Conservation (phyloP, 2,113 vertebrate species). For the Petaurus breviceps region DNA sequence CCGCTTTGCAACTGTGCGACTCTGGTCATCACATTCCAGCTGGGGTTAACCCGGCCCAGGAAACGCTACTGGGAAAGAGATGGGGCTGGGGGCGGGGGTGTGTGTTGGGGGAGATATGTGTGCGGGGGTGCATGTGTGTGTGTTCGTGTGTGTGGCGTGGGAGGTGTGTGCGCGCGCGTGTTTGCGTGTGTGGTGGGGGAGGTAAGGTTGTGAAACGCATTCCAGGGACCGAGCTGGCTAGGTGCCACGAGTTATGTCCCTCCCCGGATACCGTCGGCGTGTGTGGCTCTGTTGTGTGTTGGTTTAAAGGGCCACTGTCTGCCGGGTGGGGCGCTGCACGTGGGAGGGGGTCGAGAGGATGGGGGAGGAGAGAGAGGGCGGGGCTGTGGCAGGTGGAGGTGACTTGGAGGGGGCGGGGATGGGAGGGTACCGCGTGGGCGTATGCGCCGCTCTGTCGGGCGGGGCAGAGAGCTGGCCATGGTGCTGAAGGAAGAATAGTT, state of each 20-base stretch:
- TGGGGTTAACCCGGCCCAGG: background rate
- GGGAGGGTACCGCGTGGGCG: background rate
- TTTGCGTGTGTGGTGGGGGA: background rate
- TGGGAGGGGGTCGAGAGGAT: background rate
- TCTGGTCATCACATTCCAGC: constrained; percentile 12
- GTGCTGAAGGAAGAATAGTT: background rate
- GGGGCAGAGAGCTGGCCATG: background rate
- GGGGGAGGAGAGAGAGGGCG: background rate
- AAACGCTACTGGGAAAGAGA: background rate
- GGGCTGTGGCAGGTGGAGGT: constrained; percentile 21
- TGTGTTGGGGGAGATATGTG: background rate
- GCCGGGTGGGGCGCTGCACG: constrained; percentile 56
- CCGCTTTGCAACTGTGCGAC: constrained; percentile 57
- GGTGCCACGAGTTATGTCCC: constrained; percentile 71
- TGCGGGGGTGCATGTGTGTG: background rate
- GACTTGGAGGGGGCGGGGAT: background rate
- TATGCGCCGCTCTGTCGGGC: fast-evolving
- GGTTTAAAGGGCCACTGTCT: constrained; percentile 64
- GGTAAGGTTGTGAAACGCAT: constrained; percentile 13
- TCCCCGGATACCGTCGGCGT: constrained; percentile 71
- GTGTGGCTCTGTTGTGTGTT: constrained; percentile 36
- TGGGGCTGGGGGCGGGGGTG: constrained; percentile 3
- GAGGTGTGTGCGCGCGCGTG: background rate
- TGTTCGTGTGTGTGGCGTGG: background rate
- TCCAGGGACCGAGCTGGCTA: constrained; percentile 60